Evolutionary conservation across 2,113 vertebrate genomes (phyloP).

Genomic region (Calonectris borealis): DNA sequence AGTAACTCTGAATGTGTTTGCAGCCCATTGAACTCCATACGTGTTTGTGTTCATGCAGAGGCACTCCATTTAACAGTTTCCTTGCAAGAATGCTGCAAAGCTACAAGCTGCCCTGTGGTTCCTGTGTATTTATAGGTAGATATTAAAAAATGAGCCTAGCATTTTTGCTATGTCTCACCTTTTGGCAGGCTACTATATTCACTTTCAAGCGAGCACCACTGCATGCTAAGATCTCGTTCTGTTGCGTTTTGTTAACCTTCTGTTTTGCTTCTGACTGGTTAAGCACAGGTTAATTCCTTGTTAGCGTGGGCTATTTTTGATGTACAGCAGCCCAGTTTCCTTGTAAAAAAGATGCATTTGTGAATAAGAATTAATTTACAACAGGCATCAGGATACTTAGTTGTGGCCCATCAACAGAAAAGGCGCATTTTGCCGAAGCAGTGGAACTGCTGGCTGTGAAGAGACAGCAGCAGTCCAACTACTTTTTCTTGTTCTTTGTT

Average conservation of each 20-base stretch:
- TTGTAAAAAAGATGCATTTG: neutral
- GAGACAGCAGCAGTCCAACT: neutral
- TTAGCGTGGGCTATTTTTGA: neutral
- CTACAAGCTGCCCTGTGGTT: conserved; percentile 16
- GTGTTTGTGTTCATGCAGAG: neutral
- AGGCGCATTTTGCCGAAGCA: neutral
- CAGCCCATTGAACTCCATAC: neutral
- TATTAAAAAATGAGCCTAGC: neutral
- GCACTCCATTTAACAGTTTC: neutral
- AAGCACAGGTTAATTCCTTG: neutral
- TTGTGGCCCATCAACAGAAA: neutral
- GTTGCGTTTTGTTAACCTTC: neutral
- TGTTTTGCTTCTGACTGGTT: neutral
- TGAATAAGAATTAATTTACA: neutral
- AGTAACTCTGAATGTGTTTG: neutral
- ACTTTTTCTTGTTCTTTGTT: neutral
- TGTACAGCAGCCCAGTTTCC: neutral
- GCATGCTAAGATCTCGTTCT: neutral
- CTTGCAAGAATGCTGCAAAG: conserved; percentile 5
- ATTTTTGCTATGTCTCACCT: neutral
- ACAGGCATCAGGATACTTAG: neutral
- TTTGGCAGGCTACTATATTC: neutral
- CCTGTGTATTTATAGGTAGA: neutral
- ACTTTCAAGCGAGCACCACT: neutral
- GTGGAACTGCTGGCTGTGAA: neutral